A percentile compares a stretch with the other conserved stretches of the same genome.
Conservation (phyloP, 2,797 vertebrate species). For the Pygocentrus nattereri region DNA sequence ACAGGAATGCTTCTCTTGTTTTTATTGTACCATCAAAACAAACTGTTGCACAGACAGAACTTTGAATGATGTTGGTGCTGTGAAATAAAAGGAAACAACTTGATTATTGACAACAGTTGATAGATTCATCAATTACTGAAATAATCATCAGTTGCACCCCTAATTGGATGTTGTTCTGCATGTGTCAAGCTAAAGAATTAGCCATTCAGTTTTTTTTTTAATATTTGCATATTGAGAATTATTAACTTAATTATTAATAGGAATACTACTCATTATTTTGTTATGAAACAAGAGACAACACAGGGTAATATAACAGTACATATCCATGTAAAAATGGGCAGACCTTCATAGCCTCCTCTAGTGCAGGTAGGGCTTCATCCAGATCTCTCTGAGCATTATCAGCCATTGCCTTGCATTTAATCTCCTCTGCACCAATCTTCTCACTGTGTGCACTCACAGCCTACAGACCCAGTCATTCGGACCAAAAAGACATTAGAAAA, state of each 20-base stretch:
- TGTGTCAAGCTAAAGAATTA: too few species aligned
- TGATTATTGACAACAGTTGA: too few species aligned
- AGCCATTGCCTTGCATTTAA: slow-evolving; percentile 87
- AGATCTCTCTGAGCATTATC: slow-evolving; percentile 89
- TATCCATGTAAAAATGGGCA: too few species aligned
- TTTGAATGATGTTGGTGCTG: too few species aligned
- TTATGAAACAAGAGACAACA: too few species aligned
- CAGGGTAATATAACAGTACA: neutral
- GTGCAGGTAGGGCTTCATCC: slow-evolving; percentile 87
- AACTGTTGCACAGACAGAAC: too few species aligned
- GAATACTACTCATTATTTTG: neutral
- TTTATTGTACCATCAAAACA: too few species aligned
- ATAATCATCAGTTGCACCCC: neutral
- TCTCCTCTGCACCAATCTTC: slow-evolving; percentile 86
- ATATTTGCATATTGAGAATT: too few species aligned
- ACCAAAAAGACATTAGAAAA: neutral
- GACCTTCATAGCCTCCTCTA: slow-evolving; percentile 92
- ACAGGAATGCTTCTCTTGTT: too few species aligned
- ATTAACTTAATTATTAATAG: neutral
- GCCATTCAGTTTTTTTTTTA: too few species aligned
- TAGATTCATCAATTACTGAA: neutral
- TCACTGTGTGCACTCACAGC: slow-evolving; percentile 85
- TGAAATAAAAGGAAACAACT: neutral
- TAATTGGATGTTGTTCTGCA: neutral
- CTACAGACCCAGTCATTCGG: slow-evolving; percentile 67